A percentile compares a stretch with the other conserved stretches of the same genome.
Evolutionary conservation across 2,797 vertebrate genomes (phyloP).

Genomic region (Thunnus albacares): DNA sequence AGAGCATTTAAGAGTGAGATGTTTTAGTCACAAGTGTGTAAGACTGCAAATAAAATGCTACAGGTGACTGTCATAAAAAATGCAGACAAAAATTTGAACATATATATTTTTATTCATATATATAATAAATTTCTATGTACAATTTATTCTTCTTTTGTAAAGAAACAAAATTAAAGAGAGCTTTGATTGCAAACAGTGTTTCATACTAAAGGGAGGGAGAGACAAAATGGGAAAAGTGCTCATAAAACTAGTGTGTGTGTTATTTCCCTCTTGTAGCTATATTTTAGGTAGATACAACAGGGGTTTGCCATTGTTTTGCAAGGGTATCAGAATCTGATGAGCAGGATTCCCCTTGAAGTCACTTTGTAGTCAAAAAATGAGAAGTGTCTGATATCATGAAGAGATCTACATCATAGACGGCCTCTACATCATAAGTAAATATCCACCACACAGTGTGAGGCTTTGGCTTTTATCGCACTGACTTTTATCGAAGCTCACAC

Average conservation of each 20-base stretch:
- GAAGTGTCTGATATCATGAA: conserved; percentile 27
- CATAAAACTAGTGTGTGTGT: conserved; percentile 70
- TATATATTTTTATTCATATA: conserved; percentile 88
- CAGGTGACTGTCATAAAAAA: conserved; percentile 20
- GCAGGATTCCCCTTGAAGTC: conserved; percentile 61
- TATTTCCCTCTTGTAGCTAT: conserved; percentile 49
- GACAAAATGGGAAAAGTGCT: conserved; percentile 86
- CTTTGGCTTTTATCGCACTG: conserved; percentile 67
- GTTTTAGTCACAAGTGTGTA: not conserved
- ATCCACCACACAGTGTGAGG: conserved; percentile 47
- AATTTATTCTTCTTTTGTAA: conserved; percentile 87
- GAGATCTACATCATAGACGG: conserved; percentile 20
- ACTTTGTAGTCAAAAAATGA: conserved; percentile 44
- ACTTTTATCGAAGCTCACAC: conserved; percentile 35
- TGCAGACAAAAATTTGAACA: conserved; percentile 77
- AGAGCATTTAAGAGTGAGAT: not conserved
- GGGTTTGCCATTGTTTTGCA: conserved; percentile 60
- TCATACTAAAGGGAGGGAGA: conserved; percentile 84
- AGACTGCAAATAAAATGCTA: not conserved
- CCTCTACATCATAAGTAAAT: conserved; percentile 29
- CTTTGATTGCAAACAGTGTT: conserved; percentile 88
- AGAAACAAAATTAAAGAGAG: conserved; percentile 85
- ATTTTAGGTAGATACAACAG: conserved; percentile 44
- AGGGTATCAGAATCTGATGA: conserved; percentile 48
- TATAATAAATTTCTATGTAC: conserved; percentile 90